phyloP scores from a whole-genome alignment of 2,113 vertebrate genomes.

The Hydrochoerus hydrochaeris region DNA sequence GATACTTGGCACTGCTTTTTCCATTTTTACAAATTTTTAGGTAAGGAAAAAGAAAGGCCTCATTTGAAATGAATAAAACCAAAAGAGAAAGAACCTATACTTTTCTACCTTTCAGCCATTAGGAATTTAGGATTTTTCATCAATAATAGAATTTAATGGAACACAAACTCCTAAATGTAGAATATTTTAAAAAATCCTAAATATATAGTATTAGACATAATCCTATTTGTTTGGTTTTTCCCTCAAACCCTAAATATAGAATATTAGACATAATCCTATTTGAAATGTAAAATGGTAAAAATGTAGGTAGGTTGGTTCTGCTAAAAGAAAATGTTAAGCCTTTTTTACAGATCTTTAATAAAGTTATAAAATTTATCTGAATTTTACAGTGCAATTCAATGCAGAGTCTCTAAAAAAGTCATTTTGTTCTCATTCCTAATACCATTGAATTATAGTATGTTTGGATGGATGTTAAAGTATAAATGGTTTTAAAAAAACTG shows the following conservation, averaged over 20 bases:
- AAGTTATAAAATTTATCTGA: not conserved
- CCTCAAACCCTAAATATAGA: not conserved
- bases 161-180: not conserved
- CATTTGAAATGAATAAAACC: conserved; percentile 32
- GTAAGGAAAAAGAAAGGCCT: conserved; percentile 30
- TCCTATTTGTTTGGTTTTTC: too few relatives aligned
- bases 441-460: conserved; percentile 55
- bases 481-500: conserved; percentile 4
- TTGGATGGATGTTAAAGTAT: conserved; percentile 22
- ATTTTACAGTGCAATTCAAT: not conserved
- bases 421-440: not conserved
- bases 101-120: not conserved
- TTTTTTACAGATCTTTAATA: conserved; percentile 35
- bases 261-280: conserved; percentile 4
- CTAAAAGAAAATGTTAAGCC: not conserved
- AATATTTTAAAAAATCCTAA: not conserved
- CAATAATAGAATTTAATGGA: conserved; percentile 34
- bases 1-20: not conserved
- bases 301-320: not conserved
- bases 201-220: not conserved
- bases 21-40: not conserved
- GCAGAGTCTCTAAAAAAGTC: conserved; percentile 2
- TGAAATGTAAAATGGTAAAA: conserved; percentile 49
- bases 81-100: not conserved
- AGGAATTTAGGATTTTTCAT: conserved; percentile 37